Conservation (phyloP, 1,140 invertebrate species). For the Cydia fagiglandana region DNA sequence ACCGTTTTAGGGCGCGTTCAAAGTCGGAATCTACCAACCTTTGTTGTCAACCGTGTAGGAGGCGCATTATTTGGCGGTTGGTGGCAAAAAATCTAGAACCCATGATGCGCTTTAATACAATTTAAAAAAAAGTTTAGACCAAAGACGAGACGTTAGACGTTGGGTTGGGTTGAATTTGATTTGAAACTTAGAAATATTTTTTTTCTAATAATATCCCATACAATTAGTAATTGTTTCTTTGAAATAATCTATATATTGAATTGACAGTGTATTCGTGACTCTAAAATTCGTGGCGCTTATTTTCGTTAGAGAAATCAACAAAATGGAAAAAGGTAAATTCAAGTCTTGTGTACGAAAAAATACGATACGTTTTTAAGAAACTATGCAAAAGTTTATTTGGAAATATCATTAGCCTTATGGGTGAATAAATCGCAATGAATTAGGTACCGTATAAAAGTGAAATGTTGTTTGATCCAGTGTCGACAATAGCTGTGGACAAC, state of each 20-base stretch:
- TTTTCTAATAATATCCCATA: no score
- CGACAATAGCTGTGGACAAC: constrained; percentile 47
- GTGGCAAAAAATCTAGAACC: neutral
- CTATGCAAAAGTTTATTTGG: no score
- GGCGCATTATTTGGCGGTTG: neutral
- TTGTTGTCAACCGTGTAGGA: no score
- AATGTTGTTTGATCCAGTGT: neutral
- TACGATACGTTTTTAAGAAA: no score
- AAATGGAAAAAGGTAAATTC: constrained; percentile 36
- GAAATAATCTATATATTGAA: no score
- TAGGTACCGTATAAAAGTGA: neutral
- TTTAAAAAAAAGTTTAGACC: no score
- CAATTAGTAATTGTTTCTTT: no score
- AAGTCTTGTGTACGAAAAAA: no score
- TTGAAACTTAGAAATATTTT: neutral
- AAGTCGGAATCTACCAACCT: no score
- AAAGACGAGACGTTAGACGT: neutral
- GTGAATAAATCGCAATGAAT: neutral
- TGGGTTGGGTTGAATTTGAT: neutral
- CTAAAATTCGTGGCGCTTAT: neutral
- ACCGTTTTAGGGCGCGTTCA: neutral
- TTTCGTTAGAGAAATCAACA: neutral
- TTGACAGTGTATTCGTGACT: neutral
- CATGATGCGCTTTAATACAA: neutral
- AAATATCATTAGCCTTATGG: no score